These are phyloP conservation scores for Hemibagrus wyckioides DNA, from an alignment of 2,113 vertebrate genomes.

Conservation along the genomic window DNA sequence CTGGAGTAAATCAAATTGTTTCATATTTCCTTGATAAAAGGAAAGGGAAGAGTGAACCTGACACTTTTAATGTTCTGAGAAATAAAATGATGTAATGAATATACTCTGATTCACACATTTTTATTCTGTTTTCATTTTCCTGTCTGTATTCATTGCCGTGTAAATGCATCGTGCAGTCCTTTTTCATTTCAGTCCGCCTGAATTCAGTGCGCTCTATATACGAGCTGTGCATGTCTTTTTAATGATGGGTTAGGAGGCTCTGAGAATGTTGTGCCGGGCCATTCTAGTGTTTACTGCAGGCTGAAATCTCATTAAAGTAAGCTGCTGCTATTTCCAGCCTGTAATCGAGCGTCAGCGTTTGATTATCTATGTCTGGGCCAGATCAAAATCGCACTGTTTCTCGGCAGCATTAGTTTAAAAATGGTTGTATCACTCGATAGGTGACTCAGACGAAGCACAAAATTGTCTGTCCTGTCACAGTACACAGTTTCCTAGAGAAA, in stretches of 20 bases:
- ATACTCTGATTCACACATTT: background rate
- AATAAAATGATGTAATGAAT: background rate
- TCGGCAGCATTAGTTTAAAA: conserved; percentile 31
- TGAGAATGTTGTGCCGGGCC: conserved; percentile 68
- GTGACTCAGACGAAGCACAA: conserved; percentile 24
- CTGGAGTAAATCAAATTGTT: background rate
- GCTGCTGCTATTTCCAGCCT: conserved; percentile 84
- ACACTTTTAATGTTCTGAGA: conserved; percentile 19
- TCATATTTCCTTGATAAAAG: background rate
- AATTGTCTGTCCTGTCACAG: background rate
- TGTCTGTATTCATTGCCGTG: conserved; percentile 10
- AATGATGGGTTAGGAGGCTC: conserved; percentile 75
- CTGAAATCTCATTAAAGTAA: conserved; percentile 89
- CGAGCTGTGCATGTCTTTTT: conserved; percentile 65
- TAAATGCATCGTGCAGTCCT: conserved; percentile 14
- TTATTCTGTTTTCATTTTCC: background rate
- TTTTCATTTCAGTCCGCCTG: conserved; percentile 59
- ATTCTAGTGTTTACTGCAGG: conserved; percentile 61
- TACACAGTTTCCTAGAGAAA: background rate
- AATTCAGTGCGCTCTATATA: background rate
- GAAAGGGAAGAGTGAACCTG: background rate
- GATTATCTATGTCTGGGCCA: conserved; percentile 76
- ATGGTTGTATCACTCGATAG: background rate
- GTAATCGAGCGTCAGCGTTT: conserved; percentile 81
- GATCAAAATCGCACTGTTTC: conserved; percentile 44